These are phyloP conservation scores for Acleris emargana DNA, from an alignment of 2,888 invertebrate species.

Conservation along the genomic window DNA sequence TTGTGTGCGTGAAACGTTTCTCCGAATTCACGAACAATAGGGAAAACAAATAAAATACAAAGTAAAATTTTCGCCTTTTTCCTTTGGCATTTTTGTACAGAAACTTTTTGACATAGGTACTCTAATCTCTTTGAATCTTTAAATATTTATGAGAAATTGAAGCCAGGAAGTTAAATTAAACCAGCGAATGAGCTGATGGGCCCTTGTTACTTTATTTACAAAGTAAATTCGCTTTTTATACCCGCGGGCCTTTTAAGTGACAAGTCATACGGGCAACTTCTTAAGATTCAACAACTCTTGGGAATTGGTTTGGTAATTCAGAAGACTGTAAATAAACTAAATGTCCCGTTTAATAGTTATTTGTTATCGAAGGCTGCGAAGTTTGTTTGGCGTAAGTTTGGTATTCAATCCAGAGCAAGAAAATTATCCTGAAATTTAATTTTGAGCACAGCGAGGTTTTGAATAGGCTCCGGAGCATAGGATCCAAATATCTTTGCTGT, in stretches of 20 bases:
- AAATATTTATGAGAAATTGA: conserved; percentile 15
- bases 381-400: no score
- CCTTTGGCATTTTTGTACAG: conserved; percentile 12
- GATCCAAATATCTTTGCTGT: no score
- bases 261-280: neutral
- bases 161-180: neutral
- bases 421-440: no score
- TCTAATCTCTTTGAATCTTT: conserved; percentile 22
- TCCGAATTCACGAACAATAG: conserved; percentile 11
- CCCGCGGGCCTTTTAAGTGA: neutral
- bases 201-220: conserved; percentile 3
- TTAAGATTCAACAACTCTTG: no score
- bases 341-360: no score
- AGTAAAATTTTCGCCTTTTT: conserved; percentile 16
- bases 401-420: no score
- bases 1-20: conserved; percentile 15
- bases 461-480: no score
- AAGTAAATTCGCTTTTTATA: neutral
- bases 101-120: conserved; percentile 12
- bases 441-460: no score
- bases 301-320: no score
- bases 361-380: no score
- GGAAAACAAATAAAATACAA: conserved; percentile 24
- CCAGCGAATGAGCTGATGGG: neutral
- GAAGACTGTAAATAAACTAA: no score